Base-by-base conservation (phyloP, 1,140 invertebrate genomes). In the Pinna nobilis region DNA sequence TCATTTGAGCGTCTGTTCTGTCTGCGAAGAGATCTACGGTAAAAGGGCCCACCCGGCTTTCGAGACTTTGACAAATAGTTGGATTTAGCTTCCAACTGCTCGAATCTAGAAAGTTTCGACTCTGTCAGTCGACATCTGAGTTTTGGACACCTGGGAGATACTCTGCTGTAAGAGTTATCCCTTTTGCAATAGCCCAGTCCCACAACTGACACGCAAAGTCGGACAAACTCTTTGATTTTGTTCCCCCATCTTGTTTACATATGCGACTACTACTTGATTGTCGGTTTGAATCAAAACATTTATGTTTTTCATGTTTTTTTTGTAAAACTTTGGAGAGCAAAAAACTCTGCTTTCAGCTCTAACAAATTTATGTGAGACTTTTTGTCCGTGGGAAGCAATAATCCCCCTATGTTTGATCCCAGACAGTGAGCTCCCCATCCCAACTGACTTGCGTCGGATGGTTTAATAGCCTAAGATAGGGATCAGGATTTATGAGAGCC, bases 221-320 rank as follows among this genome's bases (percentile, higher is more conserved):
- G n/a, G 20, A 60, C 41, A 53, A 60, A 5, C 28, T 7, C 5
- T 15, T 41, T 41, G 55, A 70, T 23, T 33, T 11, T 28, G 67
- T 53, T 44, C 67, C 25, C 55, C 53, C 44, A 70, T 61, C 53
- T 63, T 70, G 41, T 70, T 70, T 5, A 60, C 25, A 20, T 70
- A 61, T 9, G 55, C 33, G 15, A 57, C 30, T n/a, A 30, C 53
- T 6, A 33, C 32, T 28, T n/a, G 7, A 20, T 57, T 9, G 32
- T 6, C 9, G 18, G 9, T 28, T 28, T 28, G 18, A 30, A 30
- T 30, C 53, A 57, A 28, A 30, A 30, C 32, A 4, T 57, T n/a
- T n/a, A 18, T 28, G 11, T 57, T 18, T 57, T 33, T 28, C n/a
- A 30, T 28, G n/a, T 57, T n/a, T 28, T 57, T 9, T 28, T 11